Base-by-base conservation (phyloP, 2,797 vertebrate genomes). In the Pangasius macronema region DNA sequence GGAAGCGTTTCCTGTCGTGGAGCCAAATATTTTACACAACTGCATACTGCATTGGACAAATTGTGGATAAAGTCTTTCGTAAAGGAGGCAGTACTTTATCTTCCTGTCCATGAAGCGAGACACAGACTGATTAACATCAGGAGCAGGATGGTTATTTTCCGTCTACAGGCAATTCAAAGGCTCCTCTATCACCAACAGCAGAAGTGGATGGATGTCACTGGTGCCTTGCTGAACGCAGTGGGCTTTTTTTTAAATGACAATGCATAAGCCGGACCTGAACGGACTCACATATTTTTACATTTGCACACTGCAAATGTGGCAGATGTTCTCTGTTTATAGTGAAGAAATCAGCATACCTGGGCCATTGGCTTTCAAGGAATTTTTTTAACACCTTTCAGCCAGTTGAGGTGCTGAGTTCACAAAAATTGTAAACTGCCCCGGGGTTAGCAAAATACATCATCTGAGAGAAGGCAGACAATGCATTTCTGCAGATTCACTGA, bases 61-160 rank as follows among this genome's bases (percentile, higher is more conserved):
- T 27, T 68, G 63, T 68, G 30, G 82, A 68, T 68, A 33, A 83
- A 67, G 61, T 68, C 63, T 46, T 67, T 68, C 9, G 36, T 30
- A 53, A 83, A 83, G n/a, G 16, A 83, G 68, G 63, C 49, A 51
- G 46, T 33, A 83, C 46, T 83, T 83, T 83, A 83, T 51, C n/a
- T 68, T 68, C 63, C 82, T 83, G n/a, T 68, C 55, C 46, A 68
- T 33, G n/a, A 83, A 51, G n/a, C n/a, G 46, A n/a, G 63, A 49
- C n/a, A 51, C 33, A 5, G 46, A 68, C n/a, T 36, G 63, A 83
- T 83, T 83, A 82, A 27, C 57, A 68, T 83, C 16, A 83, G 30
- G 63, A 83, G 82, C n/a, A 24, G 63, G n/a, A 51, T 51, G 18
- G 42, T 33, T 67, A 51, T 82, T 83, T 83, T 24, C 63, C 5